Conservation (phyloP, 1,140 invertebrate species). For the Tetramorium parvispinum region DNA sequence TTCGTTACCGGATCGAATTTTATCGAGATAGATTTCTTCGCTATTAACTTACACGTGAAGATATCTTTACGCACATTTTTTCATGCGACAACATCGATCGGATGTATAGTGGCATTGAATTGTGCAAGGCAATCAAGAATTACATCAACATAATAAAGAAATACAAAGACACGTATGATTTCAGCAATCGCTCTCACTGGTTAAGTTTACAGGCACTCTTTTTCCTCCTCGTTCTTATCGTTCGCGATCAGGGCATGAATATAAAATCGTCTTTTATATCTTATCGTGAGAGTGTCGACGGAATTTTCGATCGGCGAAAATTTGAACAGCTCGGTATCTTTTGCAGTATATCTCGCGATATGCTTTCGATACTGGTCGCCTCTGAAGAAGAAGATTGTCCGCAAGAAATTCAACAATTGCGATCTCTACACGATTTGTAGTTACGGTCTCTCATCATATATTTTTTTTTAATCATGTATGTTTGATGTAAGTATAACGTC, state of each 20-base stretch:
- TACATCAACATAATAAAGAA: neutral
- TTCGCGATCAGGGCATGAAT: neutral
- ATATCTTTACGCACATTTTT: too few relatives aligned
- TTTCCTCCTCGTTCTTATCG: neutral
- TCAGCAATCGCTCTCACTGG: neutral
- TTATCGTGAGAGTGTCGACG: neutral
- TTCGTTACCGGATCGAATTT: too few relatives aligned
- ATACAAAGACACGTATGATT: neutral
- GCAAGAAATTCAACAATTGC: neutral
- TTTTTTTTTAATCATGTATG: too few relatives aligned
- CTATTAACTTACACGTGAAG: too few relatives aligned
- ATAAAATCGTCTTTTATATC: neutral
- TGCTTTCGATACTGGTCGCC: neutral
- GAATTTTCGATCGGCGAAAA: neutral
- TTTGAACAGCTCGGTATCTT: neutral
- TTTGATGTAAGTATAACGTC: too few relatives aligned
- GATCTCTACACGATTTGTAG: too few relatives aligned
- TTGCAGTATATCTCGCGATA: neutral
- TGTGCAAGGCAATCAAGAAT: neutral
- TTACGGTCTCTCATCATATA: too few relatives aligned
- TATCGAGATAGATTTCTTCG: too few relatives aligned
- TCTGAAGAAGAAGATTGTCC: neutral
- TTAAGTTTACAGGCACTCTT: neutral
- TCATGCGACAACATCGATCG: too few relatives aligned
- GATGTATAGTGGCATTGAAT: too few relatives aligned